Base-by-base conservation (phyloP, 2,888 invertebrate species). In the Rugalucina vietnamica region DNA sequence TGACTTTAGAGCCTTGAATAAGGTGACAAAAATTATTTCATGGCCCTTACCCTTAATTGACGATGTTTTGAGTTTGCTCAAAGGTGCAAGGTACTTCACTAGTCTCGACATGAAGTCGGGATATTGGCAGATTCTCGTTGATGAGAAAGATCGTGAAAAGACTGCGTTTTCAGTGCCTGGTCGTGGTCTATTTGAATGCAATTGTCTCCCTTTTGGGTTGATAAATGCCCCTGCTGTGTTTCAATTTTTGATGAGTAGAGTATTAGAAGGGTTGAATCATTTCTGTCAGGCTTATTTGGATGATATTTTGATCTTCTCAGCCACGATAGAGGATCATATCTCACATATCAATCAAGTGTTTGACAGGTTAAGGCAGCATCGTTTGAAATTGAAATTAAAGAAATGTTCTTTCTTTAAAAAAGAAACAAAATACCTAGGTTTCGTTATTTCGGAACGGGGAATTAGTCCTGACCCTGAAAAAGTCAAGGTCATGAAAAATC, bases 251-350 rank as follows among this genome's bases (percentile, higher is more conserved):
- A 80, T 89, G 81, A 27, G 21, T 12, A 57, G 71, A n/a, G 86
- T 83, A 3, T 37, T 85, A 18, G 49, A 82, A 32, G 89, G 80
- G 2, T 57, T 76, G 10, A 36, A 70, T 36, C 79, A 50, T 8
- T 88, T 88, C 72, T 49, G 54, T 54, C 57, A 37, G 10, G 74
- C 50, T 29, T 88, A 90, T 65, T 36, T 90, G 1, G 88, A 89
- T 50, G 87, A 89, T 36, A 83, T 87, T 27, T 43, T 89, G 4
- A 82, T 89, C 18, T 85, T 79, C 34, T 79, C 73, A 39, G 32
- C 49, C 14, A 77, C 81, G 10, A 0, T 76, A 18, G 84, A 87
- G n/a, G 89, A 87, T 37, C 89, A 87, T 73, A 21, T 81, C 3
- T 27, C 72, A 29, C 81, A 82, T 71, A 74, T 81, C 10, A 65